Conservation (phyloP, 2,113 vertebrate species). For the Coryphaenoides rupestris region DNA sequence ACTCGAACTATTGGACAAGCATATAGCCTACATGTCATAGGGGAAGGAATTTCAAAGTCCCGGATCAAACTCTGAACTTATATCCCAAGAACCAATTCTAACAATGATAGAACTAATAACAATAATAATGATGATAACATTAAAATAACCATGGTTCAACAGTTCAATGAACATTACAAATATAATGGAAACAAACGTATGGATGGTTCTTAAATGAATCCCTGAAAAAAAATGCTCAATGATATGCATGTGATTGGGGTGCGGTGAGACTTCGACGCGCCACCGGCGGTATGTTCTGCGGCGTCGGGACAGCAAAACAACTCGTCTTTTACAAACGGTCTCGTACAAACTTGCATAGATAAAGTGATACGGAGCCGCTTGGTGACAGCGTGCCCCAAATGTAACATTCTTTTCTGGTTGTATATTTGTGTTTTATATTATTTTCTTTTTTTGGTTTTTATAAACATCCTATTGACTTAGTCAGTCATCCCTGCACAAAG, state of each 20-base stretch:
- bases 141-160: neutral
- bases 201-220: slow-evolving; percentile 22
- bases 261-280: neutral
- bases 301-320: slow-evolving; percentile 1
- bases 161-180: neutral
- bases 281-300: neutral
- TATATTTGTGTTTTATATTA: too few species aligned
- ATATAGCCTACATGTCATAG: neutral
- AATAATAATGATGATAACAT: neutral
- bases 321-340: slow-evolving; percentile 26
- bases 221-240: slow-evolving; percentile 45
- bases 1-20: neutral
- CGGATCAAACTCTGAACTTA: neutral
- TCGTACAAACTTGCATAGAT: slow-evolving; percentile 75
- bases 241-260: slow-evolving; percentile 24
- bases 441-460: neutral
- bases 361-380: slow-evolving; percentile 63
- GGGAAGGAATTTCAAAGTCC: neutral
- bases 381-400: slow-evolving; percentile 28
- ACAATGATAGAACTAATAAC: neutral
- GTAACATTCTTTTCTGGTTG: slow-evolving; percentile 44
- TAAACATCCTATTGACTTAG: slow-evolving; percentile 25
- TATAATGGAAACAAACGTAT: neutral
- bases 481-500: slow-evolving; percentile 34
- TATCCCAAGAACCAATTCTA: neutral